Evolutionary conservation across 2,113 vertebrate genomes (phyloP), one percentile per base, ranked within the genome.

Genomic region (Neodon shergylaensis): DNA sequence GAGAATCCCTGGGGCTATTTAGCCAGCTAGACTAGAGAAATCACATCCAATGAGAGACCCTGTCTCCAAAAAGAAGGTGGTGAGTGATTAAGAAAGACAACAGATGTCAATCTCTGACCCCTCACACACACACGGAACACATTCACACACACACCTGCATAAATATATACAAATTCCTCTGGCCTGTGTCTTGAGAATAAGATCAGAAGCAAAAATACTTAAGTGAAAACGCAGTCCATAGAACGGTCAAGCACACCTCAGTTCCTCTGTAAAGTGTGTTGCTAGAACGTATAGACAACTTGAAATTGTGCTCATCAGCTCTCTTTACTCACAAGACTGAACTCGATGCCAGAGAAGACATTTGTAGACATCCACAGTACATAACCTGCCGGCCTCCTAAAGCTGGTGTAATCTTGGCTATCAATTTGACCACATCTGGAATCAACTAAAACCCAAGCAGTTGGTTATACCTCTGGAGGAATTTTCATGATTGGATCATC

Each of bases 121-220:
- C 10, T 11, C 33, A 0, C 68, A 17, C 14, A 21, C 17, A 72
- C 33, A 39, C 19, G 4, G 65, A 31, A 61, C 52, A 82, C 11
- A n/a, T 21, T 21, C 74, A 81, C 33, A n/a, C 33, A n/a, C 21
- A n/a, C 1, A n/a, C n/a, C n/a, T 8, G 11, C 11, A 79, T 21
- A 79, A 17, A 82, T 24, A 14, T 7, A 68, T 19, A 68, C 19
- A 88, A 9, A 72, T 52, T 95, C n/a, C 47, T 96, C 83, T 49
- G 95, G 88, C 3, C 92, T 52, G 91, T 94, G 94, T 94, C 66
- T 91, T 44, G 42, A 77, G 79, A 91, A 66, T 33, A 19, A 0
- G 36, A 72, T 82, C 3, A 7, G 76, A 44, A 94, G 33, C 63
- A 93, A 92, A 90, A 83, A 74, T 83, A 92, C 39, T 36, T 26